Base-by-base conservation (phyloP, 1,140 invertebrate species). In the Penaeus japonicus region DNA sequence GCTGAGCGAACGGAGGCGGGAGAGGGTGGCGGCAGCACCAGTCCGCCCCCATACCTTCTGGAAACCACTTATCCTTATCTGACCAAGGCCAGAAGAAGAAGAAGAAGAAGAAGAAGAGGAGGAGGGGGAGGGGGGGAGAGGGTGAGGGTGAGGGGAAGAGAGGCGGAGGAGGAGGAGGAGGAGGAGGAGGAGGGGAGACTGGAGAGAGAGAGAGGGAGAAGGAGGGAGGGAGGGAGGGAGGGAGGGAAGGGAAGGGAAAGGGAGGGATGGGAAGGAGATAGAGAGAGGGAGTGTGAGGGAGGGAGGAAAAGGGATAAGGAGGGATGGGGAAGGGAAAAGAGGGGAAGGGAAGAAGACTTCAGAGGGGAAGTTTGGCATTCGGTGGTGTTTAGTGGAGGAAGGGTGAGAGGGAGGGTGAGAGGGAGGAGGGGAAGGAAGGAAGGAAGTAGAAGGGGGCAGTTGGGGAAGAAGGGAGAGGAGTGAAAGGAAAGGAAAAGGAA, bases 21-120 rank as follows among this genome's bases (percentile, higher is more conserved):
- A 17, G 86, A n/a, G 78, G 75, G 39, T 1, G 4, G 77, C 3
- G 77, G 35, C 7, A 47, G 24, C n/a, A 54, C 27, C 27, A 65
- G 47, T 62, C 39, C 18, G 35, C 77, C 30, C 30, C 78, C 32
- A 65, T 55, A 87, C 85, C 79, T 87, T 82, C 35, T 59, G 89
- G 59, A 59, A 86, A 83, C 83, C 89, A 85, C 77, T 89, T 89
- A 89, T 89, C 89, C 84, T 89, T 89, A 89, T 89, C 89, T 89
- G 89, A 89, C 89, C 89, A 79, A 27, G 22, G 79, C 89, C 84
- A 86, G 89, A 83, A 84, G 77, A 89, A 89, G 82, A 62, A 55
- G 77, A 47, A 54, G 39, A 77, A n/a, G 75, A 62, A 59, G 39
- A 12, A 12, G 39, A 12, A 0, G 3, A 12, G 39, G 39, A 10